Conservation (phyloP, 2,888 invertebrate genomes). For the Drosophila peninsularis region DNA sequence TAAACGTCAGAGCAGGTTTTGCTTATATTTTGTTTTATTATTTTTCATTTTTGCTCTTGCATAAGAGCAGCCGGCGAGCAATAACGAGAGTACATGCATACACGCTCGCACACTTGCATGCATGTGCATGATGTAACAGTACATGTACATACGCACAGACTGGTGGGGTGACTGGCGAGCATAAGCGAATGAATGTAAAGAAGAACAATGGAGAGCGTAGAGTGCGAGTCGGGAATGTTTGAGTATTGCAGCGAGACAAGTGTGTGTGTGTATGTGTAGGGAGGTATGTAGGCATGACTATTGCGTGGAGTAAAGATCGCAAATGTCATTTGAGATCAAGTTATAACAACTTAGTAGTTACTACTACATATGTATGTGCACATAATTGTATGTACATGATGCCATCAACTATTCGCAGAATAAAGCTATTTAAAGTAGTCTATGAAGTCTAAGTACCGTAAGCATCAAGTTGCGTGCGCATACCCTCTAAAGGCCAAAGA, state of each 20-base stretch:
- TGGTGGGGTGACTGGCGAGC: not conserved
- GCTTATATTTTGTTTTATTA: conserved; percentile 1
- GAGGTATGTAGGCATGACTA: not conserved
- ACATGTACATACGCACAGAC: not conserved
- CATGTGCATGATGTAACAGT: conserved; percentile 5
- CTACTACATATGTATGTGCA: not conserved
- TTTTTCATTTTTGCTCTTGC: conserved; percentile 43
- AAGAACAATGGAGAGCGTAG: conserved; percentile 3
- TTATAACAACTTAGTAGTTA: not conserved
- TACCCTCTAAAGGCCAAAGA: not conserved
- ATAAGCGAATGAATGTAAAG: conserved; percentile 2
- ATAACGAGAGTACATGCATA: conserved; percentile 10
- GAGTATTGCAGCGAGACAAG: not conserved
- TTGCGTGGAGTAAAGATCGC: not conserved
- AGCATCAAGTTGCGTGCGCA: not conserved
- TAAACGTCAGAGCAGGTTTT: conserved; percentile 29
- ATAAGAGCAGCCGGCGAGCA: conserved; percentile 39
- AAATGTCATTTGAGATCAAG: not conserved
- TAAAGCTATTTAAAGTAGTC: not conserved
- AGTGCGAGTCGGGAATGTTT: not conserved
- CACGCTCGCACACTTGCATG: not conserved
- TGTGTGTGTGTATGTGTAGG: not conserved
- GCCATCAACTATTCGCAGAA: not conserved
- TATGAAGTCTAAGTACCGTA: not conserved
- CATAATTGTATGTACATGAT: not conserved